Percentiles rank a stretch among this genome's conserved stretches.
Conservation (phyloP, 1,140 invertebrate genomes). For the Ostrea denselamellosa region DNA sequence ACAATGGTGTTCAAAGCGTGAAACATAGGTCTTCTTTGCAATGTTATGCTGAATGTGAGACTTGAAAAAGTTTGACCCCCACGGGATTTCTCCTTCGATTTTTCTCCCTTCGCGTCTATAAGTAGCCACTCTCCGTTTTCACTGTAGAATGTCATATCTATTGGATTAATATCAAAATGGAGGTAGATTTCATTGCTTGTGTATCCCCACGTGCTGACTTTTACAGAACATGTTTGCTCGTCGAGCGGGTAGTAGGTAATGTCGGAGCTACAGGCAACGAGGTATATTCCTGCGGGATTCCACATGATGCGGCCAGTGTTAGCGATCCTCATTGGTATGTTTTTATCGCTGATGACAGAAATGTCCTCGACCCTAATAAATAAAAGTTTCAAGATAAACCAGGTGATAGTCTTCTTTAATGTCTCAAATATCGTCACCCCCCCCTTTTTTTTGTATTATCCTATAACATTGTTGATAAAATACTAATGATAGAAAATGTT, state of each 20-base stretch:
- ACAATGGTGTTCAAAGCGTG: conserved; percentile 53
- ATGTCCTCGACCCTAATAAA: conserved; percentile 15
- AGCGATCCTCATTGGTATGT: conserved; percentile 49
- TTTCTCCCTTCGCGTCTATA: not conserved
- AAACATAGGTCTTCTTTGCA: conserved; percentile 48
- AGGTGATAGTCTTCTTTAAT: too few relatives aligned
- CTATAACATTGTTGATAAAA: too few relatives aligned
- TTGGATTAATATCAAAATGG: not conserved
- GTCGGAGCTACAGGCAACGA: conserved; percentile 49
- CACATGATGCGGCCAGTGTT: not conserved
- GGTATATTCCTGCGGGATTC: conserved; percentile 49
- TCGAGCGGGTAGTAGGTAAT: conserved; percentile 52
- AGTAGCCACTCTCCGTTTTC: conserved; percentile 54
- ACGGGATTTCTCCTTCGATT: conserved; percentile 2
- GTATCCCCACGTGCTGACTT: conserved; percentile 51
- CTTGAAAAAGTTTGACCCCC: conserved; percentile 37
- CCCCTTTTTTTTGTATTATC: too few relatives aligned
- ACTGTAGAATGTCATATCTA: conserved; percentile 43
- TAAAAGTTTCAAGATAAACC: not conserved
- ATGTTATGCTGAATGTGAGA: conserved; percentile 34
- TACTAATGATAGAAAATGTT: too few relatives aligned
- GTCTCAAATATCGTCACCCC: too few relatives aligned
- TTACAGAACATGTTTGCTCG: conserved; percentile 37
- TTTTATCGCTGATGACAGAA: conserved; percentile 43
- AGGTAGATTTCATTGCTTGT: conserved; percentile 41